Evolutionary conservation across 2,888 invertebrate genomes (phyloP).

Genomic region (Megamerina dolium): DNA sequence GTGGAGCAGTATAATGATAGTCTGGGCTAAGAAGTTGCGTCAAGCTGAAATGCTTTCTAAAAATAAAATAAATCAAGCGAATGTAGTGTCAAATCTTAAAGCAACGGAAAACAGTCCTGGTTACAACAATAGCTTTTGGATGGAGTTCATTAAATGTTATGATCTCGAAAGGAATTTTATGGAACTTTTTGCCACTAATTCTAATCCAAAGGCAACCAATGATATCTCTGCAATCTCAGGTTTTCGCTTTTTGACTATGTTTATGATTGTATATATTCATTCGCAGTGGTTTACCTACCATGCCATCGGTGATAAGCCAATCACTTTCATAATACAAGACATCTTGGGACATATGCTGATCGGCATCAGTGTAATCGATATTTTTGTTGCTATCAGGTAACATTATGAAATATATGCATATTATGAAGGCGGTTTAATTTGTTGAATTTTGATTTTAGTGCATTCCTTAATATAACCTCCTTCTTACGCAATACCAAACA

Average conservation of each 20-base stretch:
- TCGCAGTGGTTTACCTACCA: constrained; percentile 49
- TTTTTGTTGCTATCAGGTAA: constrained; percentile 48
- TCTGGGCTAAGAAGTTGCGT: constrained; percentile 19
- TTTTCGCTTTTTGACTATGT: constrained; percentile 44
- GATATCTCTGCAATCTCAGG: constrained; percentile 48
- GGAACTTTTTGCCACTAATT: no score
- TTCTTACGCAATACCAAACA: constrained; percentile 40
- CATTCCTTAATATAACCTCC: constrained; percentile 44
- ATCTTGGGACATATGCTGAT: constrained; percentile 47
- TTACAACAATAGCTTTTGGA: background rate
- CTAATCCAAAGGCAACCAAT: constrained; percentile 17
- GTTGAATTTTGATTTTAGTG: no score
- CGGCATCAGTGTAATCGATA: constrained; percentile 48
- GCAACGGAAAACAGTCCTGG: background rate
- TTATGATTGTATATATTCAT: constrained; percentile 48
- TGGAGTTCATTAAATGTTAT: background rate
- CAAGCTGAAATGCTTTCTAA: constrained; percentile 15
- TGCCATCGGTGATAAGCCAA: constrained; percentile 44
- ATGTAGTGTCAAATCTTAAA: background rate
- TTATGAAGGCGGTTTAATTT: no score
- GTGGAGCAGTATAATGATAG: constrained; percentile 32
- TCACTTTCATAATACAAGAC: constrained; percentile 43
- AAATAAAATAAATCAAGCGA: constrained; percentile 2
- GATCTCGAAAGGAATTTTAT: constrained; percentile 6
- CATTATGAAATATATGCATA: no score